Evolutionary conservation across 2,888 invertebrate species (phyloP).

Genomic region (Drosophila mayaguana): DNA sequence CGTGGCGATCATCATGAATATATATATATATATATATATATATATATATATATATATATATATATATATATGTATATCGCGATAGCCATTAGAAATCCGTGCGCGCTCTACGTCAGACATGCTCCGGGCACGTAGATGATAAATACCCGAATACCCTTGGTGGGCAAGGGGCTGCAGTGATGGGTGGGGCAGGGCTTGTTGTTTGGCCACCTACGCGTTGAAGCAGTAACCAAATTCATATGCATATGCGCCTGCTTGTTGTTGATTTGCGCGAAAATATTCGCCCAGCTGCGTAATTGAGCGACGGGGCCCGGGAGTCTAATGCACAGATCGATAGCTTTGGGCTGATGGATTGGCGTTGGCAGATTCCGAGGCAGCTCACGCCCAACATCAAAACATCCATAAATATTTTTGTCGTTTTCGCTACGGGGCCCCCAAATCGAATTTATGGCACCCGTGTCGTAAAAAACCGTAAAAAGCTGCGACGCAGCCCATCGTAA

Average conservation of each 20-base stretch:
- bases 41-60: neutral
- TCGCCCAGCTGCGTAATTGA: conserved; percentile 63
- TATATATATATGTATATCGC: neutral
- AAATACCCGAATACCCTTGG: conserved; percentile 43
- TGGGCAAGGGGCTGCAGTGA: neutral
- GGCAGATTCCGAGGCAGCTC: conserved; percentile 72
- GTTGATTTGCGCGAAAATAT: conserved; percentile 58
- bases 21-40: neutral
- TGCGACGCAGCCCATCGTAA: conserved; percentile 44
- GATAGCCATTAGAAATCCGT: conserved; percentile 41
- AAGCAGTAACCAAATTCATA: conserved; percentile 55
- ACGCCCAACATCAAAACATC: conserved; percentile 73
- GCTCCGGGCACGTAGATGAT: conserved; percentile 53
- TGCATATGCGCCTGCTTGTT: conserved; percentile 54
- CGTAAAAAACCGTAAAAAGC: conserved; percentile 74
- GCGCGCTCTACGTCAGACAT: conserved; percentile 41
- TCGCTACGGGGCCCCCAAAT: conserved; percentile 29
- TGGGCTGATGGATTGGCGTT: conserved; percentile 29
- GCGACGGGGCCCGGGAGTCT: conserved; percentile 13
- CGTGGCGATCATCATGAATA: neutral
- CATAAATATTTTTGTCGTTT: conserved; percentile 80
- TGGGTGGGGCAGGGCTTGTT: neutral
- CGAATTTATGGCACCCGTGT: conserved; percentile 70
- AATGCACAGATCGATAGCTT: conserved; percentile 12
- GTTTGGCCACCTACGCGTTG: conserved; percentile 58